Evolutionary conservation across 2,113 vertebrate genomes (phyloP), one percentile per base, ranked within the genome.

Genomic region (Lucifuga dentata): DNA sequence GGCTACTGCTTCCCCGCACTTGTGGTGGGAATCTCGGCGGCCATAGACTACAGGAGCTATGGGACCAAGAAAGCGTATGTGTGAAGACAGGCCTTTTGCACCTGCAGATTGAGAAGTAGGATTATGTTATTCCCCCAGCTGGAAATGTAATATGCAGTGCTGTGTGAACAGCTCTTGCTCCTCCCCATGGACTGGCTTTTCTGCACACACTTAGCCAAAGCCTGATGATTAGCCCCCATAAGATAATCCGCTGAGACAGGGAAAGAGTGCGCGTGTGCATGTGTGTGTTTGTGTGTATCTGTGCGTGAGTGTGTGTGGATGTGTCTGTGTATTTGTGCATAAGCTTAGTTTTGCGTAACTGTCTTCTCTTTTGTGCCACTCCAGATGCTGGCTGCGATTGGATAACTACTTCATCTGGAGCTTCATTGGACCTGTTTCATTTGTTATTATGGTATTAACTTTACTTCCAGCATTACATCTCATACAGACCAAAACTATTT

Each of bases 361-460:
- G 68, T 66, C 68, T 49, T 73, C 0, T 55, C 66, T 55, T 81
- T 63, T 83, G 68, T 83, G 52, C 45, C 84, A 58, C 66, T 86
- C 58, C 81, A 97, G 96, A 80, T 97, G 96, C 89, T 98, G 96
- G 95, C 92, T 98, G 79, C 76, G 95, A 51, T 95, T 96, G 85
- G 96, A 97, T 92, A 97, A 96, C 88, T 95, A 98, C 76, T 98
- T 98, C 89, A 96, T 98, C 90, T 98, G 95, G 96, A 96, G 95
- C 81, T 98, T 97, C 91, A 96, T 98, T 21, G 96, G 95, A 57
- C 96, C 96, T 0, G 96, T 97, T 66, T 96, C 95, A 76, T 96
- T 96, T 81, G 93, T 96, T 73, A 96, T 97, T 59, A 94, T 95
- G 95, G 96, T 98, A 91, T 93, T 93, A 90, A 59, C 72, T 80